phyloP scores from a whole-genome alignment of 2,888 invertebrate genomes.

The Harmothoe impar region DNA sequence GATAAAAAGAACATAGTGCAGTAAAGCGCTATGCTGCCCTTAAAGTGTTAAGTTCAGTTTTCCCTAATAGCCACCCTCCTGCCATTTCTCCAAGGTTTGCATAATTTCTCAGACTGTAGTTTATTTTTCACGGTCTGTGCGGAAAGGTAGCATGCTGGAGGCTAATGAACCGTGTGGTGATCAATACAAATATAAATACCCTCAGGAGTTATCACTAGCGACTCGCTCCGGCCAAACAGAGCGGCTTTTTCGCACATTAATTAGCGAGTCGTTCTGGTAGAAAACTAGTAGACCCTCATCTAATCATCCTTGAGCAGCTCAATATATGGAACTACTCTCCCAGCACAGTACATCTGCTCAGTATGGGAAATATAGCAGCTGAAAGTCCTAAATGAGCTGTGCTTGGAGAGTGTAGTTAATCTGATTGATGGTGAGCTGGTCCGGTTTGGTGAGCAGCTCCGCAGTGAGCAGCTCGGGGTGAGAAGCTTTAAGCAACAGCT shows the following conservation, averaged over 20 bases:
- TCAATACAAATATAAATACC: neutral
- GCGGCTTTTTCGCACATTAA: slow-evolving; percentile 21
- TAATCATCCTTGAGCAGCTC: slow-evolving; percentile 10
- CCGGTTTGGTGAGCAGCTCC: slow-evolving; percentile 13
- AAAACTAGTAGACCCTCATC: slow-evolving; percentile 23
- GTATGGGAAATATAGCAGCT: neutral
- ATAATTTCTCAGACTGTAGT: neutral
- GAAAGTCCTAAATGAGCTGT: neutral
- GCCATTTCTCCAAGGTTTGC: neutral
- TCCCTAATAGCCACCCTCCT: neutral
- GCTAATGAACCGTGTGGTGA: neutral
- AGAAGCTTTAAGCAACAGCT: slow-evolving; percentile 20
- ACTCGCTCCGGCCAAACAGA: neutral
- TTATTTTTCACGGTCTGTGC: neutral
- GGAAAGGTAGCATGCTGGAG: neutral
- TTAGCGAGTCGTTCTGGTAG: neutral
- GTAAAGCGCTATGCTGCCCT: too few species aligned
- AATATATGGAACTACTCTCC: neutral
- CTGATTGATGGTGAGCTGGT: slow-evolving; percentile 19
- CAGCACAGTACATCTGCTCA: neutral
- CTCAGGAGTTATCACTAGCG: slow-evolving; percentile 4
- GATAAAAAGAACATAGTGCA: too few species aligned
- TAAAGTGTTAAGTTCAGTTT: too few species aligned
- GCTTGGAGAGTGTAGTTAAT: neutral
- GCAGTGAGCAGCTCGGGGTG: neutral